These are phyloP conservation scores for Zaprionus ghesquierei DNA, from an alignment of 1,140 invertebrate genomes.

Conservation along the genomic window DNA sequence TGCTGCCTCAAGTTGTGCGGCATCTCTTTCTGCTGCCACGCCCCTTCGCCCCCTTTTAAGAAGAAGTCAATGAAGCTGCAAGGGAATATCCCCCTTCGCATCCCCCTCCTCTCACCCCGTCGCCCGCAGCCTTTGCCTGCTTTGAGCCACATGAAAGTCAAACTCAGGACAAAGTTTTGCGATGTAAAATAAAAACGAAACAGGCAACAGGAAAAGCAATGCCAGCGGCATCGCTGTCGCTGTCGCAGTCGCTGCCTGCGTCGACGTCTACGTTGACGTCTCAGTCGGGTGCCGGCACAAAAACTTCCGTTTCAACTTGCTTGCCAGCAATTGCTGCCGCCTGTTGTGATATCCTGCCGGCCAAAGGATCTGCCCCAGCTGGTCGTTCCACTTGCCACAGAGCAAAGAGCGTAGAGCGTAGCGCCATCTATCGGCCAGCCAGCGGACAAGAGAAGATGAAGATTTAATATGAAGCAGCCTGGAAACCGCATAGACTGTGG, in stretches of 20 bases:
- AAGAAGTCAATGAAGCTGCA: constrained; percentile 34
- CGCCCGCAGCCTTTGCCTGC: constrained; percentile 6
- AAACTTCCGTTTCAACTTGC: constrained; percentile 72
- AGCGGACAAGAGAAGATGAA: too few relatives aligned
- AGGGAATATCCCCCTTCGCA: neutral
- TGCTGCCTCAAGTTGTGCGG: constrained; percentile 33
- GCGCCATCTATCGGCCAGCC: neutral
- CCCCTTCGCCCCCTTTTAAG: neutral
- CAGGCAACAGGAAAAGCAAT: constrained; percentile 38
- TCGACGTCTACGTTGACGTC: constrained; percentile 3
- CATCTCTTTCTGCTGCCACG: neutral
- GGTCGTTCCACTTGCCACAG: neutral
- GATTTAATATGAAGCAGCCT: too few relatives aligned
- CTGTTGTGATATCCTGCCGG: constrained; percentile 39
- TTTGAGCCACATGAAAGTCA: constrained; percentile 52
- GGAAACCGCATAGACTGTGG: too few relatives aligned
- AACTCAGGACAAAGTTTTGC: constrained; percentile 69
- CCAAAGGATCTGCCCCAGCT: neutral
- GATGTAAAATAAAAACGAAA: constrained; percentile 45
- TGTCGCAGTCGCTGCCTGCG: neutral
- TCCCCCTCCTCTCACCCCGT: neutral
- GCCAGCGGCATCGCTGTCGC: constrained; percentile 20
- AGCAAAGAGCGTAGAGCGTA: neutral
- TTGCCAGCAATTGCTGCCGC: constrained; percentile 60
- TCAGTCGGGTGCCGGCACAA: constrained; percentile 46